A percentile compares a stretch with the other conserved stretches of the same genome.
Conservation (phyloP, 2,797 vertebrate species). For the Lepus townsendii region DNA sequence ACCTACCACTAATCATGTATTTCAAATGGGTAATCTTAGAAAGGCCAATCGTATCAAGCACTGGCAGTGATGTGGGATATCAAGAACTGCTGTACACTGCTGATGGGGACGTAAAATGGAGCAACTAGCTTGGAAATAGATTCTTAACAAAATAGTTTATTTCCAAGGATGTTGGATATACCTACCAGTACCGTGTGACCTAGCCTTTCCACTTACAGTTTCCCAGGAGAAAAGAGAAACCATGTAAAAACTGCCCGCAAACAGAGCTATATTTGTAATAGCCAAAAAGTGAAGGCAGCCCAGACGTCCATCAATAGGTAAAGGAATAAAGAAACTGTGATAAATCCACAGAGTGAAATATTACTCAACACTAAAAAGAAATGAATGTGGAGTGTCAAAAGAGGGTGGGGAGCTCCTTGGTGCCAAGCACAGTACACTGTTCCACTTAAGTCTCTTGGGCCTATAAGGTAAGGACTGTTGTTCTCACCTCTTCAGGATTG, state of each 20-base stretch:
- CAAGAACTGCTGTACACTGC: not conserved
- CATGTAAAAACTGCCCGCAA: not conserved
- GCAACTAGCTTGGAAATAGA: not conserved
- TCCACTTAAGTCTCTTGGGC: not conserved
- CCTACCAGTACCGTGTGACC: not conserved
- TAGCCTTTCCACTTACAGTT: conserved; percentile 32
- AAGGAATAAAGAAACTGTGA: not conserved
- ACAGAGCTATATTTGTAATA: conserved; percentile 13
- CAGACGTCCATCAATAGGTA: not conserved
- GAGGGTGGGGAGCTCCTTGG: not conserved
- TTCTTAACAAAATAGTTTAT: not conserved
- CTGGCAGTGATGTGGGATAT: not conserved
- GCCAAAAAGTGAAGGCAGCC: not conserved
- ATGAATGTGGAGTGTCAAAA: not conserved
- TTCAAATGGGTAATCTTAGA: not conserved
- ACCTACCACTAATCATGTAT: not conserved
- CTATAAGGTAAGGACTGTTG: not conserved
- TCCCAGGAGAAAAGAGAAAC: not conserved
- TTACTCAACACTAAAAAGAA: not conserved
- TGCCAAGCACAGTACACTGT: not conserved
- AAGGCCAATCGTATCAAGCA: not conserved
- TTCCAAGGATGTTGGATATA: no score
- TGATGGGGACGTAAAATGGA: not conserved
- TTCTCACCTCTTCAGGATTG: not conserved
- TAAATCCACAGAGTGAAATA: not conserved